phyloP scores from a whole-genome alignment of 2,113 vertebrate species.

The Rhinichthys klamathensis region DNA sequence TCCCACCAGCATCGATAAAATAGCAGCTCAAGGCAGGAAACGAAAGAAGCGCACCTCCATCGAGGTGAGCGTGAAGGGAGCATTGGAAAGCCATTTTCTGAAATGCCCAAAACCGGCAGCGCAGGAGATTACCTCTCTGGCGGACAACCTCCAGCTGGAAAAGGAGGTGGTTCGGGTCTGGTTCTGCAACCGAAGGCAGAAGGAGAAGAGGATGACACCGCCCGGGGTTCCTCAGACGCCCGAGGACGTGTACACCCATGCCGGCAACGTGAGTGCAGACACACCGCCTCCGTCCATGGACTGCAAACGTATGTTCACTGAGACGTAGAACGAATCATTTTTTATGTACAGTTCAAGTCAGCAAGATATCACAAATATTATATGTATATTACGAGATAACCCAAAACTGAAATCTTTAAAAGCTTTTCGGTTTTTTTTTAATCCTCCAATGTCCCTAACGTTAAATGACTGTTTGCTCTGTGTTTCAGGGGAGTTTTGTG shows the following conservation, averaged over 20 bases:
- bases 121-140: conserved; percentile 92
- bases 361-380: conserved; percentile 62
- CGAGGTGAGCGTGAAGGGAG: conserved; percentile 93
- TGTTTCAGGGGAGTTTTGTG: conserved; percentile 69
- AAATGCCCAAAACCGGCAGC: conserved; percentile 97
- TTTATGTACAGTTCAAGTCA: conserved; percentile 62
- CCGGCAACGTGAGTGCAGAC: conserved; percentile 93
- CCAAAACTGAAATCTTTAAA: conserved; percentile 46
- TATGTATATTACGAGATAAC: conserved; percentile 60
- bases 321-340: conserved; percentile 77
- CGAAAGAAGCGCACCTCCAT: conserved; percentile 95
- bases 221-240: conserved; percentile 93
- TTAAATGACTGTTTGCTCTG: conserved; percentile 66
- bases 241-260: conserved; percentile 95
- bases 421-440: conserved; percentile 59
- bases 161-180: conserved; percentile 96
- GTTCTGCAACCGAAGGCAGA: conserved; percentile 98
- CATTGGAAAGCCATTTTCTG: conserved; percentile 93
- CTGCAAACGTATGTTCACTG: conserved; percentile 96
- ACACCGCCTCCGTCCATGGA: conserved; percentile 93
- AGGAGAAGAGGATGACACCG: conserved; percentile 98
- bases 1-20: conserved; percentile 92
- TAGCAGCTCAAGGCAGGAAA: conserved; percentile 90
- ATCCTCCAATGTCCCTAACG: conserved; percentile 60
- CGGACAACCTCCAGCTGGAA: conserved; percentile 89